Evolutionary conservation across 2,888 invertebrate genomes (phyloP), one percentile per base, ranked within the genome.

Genomic region (Chirona hameri): DNA sequence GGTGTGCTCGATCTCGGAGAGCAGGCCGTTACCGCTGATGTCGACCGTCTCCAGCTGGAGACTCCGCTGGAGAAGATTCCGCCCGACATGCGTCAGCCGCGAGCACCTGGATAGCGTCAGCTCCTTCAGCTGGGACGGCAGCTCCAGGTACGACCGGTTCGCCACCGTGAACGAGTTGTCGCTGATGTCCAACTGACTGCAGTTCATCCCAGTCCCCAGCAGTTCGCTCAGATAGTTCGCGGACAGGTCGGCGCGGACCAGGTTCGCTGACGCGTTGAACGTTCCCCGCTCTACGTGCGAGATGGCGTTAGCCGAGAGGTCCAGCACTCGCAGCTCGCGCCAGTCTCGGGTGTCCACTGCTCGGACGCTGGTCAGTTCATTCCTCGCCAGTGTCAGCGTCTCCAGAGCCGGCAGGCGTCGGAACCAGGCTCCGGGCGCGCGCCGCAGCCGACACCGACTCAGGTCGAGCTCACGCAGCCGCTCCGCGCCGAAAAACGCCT

Each of bases 241-340:
- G 79, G 83, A 83, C 57, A 85, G 82, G 69, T 82, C 65, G 69
- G 84, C 82, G 31, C 65, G 72, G 27, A 84, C 69, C 52, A 85
- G 83, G 82, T 83, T 84, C 27, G 83, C 52, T 57, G 84, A 57
- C 76, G 81, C 82, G 55, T 82, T 65, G 81, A 85, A 85, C 83
- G 84, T 84, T 80, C 84, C 83, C 48, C 82, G 83, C 83, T 84
- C 83, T 82, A 85, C 83, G 81, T 83, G 83, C 55, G 84, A 83
- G 76, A 85, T 83, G 29, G 81, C 83, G 81, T 84, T 85, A 79
- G 81, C 83, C 81, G 83, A 83, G 39, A 85, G 84, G 84, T 84
- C 80, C 27, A 85, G 84, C 60, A 82, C 79, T 7, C 48, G 55
- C 57, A 85, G 83, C 52, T 83, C 76, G n/a, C 79, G 65, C 65